Evolutionary conservation across 2,113 vertebrate species (phyloP), one percentile per base, ranked within the genome.

Genomic region (Xiphias gladius): DNA sequence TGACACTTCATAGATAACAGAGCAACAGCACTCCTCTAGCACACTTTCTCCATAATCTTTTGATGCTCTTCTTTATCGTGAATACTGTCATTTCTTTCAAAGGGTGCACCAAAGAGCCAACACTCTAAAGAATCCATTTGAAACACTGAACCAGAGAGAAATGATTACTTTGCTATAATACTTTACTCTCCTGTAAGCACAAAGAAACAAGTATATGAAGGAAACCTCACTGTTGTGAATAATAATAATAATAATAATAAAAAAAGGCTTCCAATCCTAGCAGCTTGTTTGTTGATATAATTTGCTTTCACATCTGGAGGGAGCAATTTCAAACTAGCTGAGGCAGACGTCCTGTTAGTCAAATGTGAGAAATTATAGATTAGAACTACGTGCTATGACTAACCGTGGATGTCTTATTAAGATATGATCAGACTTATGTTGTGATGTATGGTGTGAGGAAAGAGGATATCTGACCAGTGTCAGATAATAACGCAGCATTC

Each of bases 131-230:
- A 76, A 79, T 70, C n/a, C 13, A 72, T 76, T 66, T 37, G 13
- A 72, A 62, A 79, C 46, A 76, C 59, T 64, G 59, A 67, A 74
- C 46, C 43, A 37, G 5, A 79, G 37, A 64, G 6, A 86, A 81
- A 73, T 11, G 7, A 71, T 79, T 76, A 37, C 19, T 28, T 17
- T 35, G 57, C 24, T 28, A 28, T 3, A 76, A 37, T 28, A 67
- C 35, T 19, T 52, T 11, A 24, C 22, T 41, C 12, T 73, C 12
- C 12, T 63, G 14, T 4, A 24, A 43, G 64, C 24, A 80, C 48
- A 74, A 62, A 65, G 10, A 24, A 30, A 50, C 22, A 80, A 35
- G 16, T 57, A 46, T 20, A 17, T 58, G 13, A 28, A 32, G 58
- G 28, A 8, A 64, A 59, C 5, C 11, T 30, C 14, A 37, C 24